Conservation (phyloP, 2,888 invertebrate genomes). For the Cremastinae sp. region DNA sequence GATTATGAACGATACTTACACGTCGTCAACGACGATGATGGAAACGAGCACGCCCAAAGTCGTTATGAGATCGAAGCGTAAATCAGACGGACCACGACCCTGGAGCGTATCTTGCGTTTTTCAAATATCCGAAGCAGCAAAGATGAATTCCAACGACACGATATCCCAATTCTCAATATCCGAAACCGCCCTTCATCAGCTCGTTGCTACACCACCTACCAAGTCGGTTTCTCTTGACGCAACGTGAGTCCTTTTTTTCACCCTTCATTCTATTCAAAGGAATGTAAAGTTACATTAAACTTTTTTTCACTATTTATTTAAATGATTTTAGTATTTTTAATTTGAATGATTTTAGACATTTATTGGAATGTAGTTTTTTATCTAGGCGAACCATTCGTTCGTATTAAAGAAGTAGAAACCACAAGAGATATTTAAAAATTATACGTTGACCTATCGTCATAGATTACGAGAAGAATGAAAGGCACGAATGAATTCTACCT, state of each 20-base stretch:
- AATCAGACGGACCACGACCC: constrained; percentile 84
- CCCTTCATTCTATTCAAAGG: constrained; percentile 10
- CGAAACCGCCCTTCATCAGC: constrained; percentile 91
- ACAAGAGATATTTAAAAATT: neutral
- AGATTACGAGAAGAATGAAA: neutral
- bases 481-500: constrained; percentile 20
- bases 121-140: constrained; percentile 81
- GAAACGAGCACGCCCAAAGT: constrained; percentile 81
- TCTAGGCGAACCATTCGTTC: neutral
- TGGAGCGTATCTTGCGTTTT: constrained; percentile 95
- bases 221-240: constrained; percentile 77
- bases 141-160: constrained; percentile 71
- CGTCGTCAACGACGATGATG: constrained; percentile 60
- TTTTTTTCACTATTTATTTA: neutral
- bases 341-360: no score
- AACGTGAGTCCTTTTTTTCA: constrained; percentile 70
- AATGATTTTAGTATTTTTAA: no score
- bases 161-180: constrained; percentile 89
- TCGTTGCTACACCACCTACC: constrained; percentile 80
- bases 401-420: neutral
- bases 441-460: neutral
- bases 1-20: constrained; percentile 69
- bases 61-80: constrained; percentile 85
- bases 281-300: neutral
- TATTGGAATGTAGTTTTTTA: neutral